Conservation (phyloP, 1,140 invertebrate genomes). For the Anadara kagoshimensis region DNA sequence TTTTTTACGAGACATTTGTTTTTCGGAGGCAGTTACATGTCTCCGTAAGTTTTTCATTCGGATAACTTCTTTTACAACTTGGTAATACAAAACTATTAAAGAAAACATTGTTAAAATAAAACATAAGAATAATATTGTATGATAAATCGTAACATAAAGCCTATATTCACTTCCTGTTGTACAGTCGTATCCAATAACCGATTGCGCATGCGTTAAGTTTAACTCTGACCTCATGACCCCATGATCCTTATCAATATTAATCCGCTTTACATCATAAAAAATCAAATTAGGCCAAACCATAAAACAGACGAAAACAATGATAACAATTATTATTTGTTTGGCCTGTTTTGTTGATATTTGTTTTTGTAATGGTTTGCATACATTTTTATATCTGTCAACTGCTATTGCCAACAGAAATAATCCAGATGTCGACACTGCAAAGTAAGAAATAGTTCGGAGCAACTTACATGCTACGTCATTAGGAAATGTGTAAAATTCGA, state of each 20-base stretch:
- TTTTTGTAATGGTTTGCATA: constrained; percentile 43
- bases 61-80: constrained; percentile 25
- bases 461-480: constrained; percentile 32
- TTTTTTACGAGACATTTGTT: too few species aligned
- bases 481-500: constrained; percentile 41
- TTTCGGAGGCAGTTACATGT: too few species aligned
- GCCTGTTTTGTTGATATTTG: constrained; percentile 33
- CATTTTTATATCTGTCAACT: constrained; percentile 43
- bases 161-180: constrained; percentile 30
- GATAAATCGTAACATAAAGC: constrained; percentile 23
- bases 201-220: constrained; percentile 20
- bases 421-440: constrained; percentile 31
- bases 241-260: background rate
- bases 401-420: constrained; percentile 43
- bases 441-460: constrained; percentile 36
- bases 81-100: constrained; percentile 15
- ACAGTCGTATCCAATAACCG: constrained; percentile 29
- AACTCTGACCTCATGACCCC: background rate
- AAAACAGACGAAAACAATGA: constrained; percentile 13
- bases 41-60: constrained; percentile 11
- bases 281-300: constrained; percentile 41
- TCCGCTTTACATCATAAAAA: constrained; percentile 24
- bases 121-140: constrained; percentile 18
- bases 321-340: constrained; percentile 27
- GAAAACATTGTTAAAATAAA: constrained; percentile 16